Conservation (phyloP, 2,797 vertebrate species). For the Acridotheres tristis region DNA sequence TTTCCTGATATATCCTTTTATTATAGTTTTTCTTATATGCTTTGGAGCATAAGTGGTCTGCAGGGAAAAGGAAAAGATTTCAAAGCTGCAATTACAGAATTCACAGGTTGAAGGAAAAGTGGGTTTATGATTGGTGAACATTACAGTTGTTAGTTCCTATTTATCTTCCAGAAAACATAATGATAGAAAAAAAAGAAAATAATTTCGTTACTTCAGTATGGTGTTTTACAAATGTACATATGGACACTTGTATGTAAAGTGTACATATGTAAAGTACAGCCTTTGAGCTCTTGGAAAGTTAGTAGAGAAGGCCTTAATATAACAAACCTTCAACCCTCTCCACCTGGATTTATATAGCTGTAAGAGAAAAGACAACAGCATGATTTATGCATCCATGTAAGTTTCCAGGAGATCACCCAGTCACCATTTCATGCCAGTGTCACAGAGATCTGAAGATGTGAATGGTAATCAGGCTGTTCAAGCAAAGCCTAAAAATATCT, state of each 20-base stretch:
- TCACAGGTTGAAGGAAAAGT: background rate
- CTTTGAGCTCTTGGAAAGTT: background rate
- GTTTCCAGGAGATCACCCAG: conserved; percentile 11
- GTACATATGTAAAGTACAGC: background rate
- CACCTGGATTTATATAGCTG: background rate
- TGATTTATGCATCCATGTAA: background rate
- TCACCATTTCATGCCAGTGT: conserved; percentile 15
- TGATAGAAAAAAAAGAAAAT: background rate
- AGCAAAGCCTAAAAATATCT: conserved; percentile 17
- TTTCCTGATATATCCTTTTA: background rate
- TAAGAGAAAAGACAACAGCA: background rate
- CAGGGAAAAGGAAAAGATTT: background rate
- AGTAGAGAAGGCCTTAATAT: background rate
- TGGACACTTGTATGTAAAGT: background rate
- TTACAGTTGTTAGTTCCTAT: background rate
- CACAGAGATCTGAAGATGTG: conserved; percentile 36
- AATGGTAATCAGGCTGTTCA: conserved; percentile 22
- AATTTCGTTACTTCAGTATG: background rate
- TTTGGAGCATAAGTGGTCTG: background rate
- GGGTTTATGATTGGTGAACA: background rate
- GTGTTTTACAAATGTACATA: background rate
- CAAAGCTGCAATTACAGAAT: background rate
- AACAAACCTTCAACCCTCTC: background rate
- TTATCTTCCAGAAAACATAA: background rate
- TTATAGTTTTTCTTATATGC: background rate